Evolutionary conservation across 2,113 vertebrate genomes (phyloP).

Genomic region (Nothoprocta pentlandii): DNA sequence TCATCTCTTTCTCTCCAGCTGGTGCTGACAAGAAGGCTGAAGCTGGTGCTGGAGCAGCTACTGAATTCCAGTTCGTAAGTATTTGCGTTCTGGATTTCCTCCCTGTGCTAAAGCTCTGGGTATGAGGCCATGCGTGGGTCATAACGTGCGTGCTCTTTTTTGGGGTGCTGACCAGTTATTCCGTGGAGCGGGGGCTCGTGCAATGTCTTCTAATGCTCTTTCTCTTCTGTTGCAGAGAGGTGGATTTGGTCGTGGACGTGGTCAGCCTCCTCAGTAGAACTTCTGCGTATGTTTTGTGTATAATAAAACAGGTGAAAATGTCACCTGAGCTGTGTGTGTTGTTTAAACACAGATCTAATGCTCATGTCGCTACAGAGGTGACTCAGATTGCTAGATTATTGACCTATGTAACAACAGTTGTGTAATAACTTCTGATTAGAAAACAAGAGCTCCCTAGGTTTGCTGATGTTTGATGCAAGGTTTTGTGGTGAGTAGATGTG

Average conservation of each 20-base stretch:
- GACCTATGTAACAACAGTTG: not conserved
- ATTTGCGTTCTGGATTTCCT: not conserved
- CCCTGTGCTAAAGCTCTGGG: not conserved
- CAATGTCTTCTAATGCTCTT: not conserved
- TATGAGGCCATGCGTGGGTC: not conserved
- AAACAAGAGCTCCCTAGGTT: not conserved
- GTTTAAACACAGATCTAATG: not conserved
- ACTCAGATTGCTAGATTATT: not conserved
- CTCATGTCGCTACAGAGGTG: not conserved
- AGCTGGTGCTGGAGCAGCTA: slow-evolving; percentile 95
- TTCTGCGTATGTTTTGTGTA: slow-evolving; percentile 81
- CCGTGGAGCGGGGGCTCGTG: not conserved
- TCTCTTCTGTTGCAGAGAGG: slow-evolving; percentile 89
- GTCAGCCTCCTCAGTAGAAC: slow-evolving; percentile 93
- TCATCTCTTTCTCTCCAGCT: slow-evolving; percentile 77
- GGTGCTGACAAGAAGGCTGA: slow-evolving; percentile 98
- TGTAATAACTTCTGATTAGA: not conserved
- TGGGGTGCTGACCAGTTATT: not conserved
- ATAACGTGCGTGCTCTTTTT: rapidly evolving
- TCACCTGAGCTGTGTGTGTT: not conserved
- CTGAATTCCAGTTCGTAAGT: slow-evolving; percentile 99
- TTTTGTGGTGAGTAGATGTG: not conserved
- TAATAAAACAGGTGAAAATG: slow-evolving; percentile 88
- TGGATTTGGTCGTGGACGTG: slow-evolving; percentile 96
- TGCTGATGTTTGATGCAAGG: not conserved